Percentiles rank a stretch among this genome's conserved stretches.
Evolutionary conservation across 2,797 vertebrate species (phyloP).

Genomic region (Ctenopoma multispine): DNA sequence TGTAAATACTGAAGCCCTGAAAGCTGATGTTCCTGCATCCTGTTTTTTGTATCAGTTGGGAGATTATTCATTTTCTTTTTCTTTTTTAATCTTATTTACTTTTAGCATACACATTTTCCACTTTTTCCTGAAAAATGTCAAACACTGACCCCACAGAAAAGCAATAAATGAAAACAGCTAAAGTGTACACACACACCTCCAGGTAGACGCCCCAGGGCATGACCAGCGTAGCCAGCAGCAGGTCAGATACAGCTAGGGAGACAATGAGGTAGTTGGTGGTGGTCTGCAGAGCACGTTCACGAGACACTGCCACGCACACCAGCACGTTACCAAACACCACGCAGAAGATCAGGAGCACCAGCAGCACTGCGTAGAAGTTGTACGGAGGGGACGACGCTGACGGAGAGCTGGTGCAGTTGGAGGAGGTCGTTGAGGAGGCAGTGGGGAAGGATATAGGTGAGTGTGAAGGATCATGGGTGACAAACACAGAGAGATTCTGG

Average conservation of each 20-base stretch:
- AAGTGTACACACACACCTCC: constrained; percentile 69
- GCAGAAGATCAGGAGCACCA: constrained; percentile 84
- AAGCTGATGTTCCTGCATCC: not conserved
- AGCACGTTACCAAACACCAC: constrained; percentile 85
- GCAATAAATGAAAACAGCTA: not conserved
- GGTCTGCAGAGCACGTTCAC: constrained; percentile 82
- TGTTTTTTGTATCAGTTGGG: too few relatives aligned
- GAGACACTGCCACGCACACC: constrained; percentile 82
- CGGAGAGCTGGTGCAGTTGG: constrained; percentile 73
- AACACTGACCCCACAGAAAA: not conserved
- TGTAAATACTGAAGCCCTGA: not conserved
- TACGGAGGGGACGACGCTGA: constrained; percentile 76
- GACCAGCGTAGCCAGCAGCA: constrained; percentile 84
- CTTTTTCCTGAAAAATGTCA: too few relatives aligned
- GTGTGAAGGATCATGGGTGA: constrained; percentile 55
- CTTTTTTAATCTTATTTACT: not conserved
- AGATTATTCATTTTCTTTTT: too few relatives aligned
- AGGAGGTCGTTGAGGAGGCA: constrained; percentile 43
- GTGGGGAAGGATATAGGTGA: constrained; percentile 45
- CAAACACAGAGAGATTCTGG: constrained; percentile 55
- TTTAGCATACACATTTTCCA: not conserved
- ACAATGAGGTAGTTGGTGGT: constrained; percentile 88
- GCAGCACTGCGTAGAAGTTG: constrained; percentile 85
- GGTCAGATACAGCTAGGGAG: constrained; percentile 83
- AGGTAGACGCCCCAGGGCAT: constrained; percentile 86